Evolutionary conservation across 2,797 vertebrate genomes (phyloP).

Genomic region (Erpetoichthys calabaricus): DNA sequence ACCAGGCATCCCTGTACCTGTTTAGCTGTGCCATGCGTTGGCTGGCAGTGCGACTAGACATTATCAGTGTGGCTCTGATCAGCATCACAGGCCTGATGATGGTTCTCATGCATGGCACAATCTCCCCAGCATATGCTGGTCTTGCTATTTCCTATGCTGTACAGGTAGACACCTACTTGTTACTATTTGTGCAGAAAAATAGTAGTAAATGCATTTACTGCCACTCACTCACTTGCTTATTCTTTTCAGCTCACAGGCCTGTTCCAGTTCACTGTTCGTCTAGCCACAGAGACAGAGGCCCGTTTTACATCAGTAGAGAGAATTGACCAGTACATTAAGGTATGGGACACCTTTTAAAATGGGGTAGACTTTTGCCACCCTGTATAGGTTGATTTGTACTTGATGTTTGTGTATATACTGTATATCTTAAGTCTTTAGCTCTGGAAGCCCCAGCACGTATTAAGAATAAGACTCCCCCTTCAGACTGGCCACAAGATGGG

Average conservation of each 20-base stretch:
- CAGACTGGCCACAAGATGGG: constrained; percentile 71
- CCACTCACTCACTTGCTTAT: no score
- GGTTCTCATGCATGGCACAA: constrained; percentile 76
- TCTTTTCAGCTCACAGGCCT: constrained; percentile 66
- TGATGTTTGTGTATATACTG: not conserved
- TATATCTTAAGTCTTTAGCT: constrained; percentile 43
- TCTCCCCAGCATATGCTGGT: constrained; percentile 71
- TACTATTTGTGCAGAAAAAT: not conserved
- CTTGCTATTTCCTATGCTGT: constrained; percentile 81
- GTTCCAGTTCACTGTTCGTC: constrained; percentile 84
- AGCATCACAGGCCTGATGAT: constrained; percentile 77
- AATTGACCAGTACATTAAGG: constrained; percentile 82
- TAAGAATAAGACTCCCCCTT: constrained; percentile 65
- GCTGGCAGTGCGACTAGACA: constrained; percentile 73
- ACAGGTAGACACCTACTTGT: constrained; percentile 46
- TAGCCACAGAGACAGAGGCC: constrained; percentile 84
- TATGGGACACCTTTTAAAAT: constrained; percentile 26
- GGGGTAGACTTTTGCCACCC: not conserved
- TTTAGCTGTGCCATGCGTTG: constrained; percentile 85
- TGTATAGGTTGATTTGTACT: not conserved
- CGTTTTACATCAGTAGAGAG: constrained; percentile 85
- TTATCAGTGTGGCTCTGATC: constrained; percentile 78
- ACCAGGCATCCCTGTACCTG: constrained; percentile 74
- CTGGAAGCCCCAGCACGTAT: constrained; percentile 77
- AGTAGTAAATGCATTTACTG: no score